phyloP scores from a whole-genome alignment of 2,797 vertebrate genomes.

The Euthynnus affinis region DNA sequence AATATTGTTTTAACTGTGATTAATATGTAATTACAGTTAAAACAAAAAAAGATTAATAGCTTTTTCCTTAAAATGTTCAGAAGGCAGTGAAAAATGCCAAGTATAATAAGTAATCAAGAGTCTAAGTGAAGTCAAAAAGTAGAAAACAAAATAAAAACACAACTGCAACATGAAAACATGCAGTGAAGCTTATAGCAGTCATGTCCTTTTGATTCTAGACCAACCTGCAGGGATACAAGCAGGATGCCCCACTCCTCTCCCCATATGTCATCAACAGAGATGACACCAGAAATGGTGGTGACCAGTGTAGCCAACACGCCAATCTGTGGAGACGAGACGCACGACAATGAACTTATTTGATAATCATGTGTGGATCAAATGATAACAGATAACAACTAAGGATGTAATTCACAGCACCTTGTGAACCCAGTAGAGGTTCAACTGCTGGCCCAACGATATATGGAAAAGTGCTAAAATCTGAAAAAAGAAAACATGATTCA shows the following conservation, averaged over 20 bases:
- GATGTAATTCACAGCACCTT: conserved; percentile 76
- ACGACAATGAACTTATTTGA: background rate
- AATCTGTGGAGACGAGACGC: conserved; percentile 82
- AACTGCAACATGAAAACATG: background rate
- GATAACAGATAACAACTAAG: background rate
- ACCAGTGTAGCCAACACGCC: conserved; percentile 89
- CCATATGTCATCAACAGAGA: conserved; percentile 93
- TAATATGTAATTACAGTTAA: no score
- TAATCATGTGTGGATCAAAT: background rate
- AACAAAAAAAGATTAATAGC: no score
- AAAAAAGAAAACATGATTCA: conserved; percentile 1
- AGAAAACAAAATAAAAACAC: background rate
- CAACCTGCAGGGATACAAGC: conserved; percentile 93
- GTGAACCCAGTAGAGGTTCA: conserved; percentile 88
- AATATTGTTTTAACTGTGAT: no score
- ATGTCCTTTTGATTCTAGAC: conserved; percentile 24
- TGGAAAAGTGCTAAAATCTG: conserved; percentile 87
- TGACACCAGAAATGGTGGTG: conserved; percentile 89
- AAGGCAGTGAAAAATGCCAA: no score
- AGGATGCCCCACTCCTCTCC: conserved; percentile 94
- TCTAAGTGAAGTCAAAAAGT: background rate
- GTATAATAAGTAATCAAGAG: no score
- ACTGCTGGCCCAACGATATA: conserved; percentile 86
- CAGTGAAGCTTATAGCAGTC: background rate
- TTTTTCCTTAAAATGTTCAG: no score